Base-by-base conservation (phyloP, 1,140 invertebrate species). In the Pararge aegeria region DNA sequence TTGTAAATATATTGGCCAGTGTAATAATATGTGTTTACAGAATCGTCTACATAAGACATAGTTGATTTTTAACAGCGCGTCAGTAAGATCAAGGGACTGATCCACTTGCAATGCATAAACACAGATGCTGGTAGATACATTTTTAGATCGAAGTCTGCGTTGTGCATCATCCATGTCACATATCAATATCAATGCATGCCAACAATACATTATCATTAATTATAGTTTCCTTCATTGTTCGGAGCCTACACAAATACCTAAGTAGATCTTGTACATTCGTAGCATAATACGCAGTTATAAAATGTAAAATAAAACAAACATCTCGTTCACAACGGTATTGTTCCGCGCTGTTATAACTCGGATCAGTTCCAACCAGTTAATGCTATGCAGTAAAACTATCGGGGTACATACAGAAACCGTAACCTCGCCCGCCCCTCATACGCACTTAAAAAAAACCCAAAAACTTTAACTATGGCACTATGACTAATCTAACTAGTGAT, bases 241-340 rank as follows among this genome's bases (percentile, higher is more conserved):
- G 16, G 6, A 42, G 38, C 38, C 38, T 42, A 42, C 38, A 42
- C 38, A 42, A 42, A 42, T 18, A n/a, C n/a, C n/a, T n/a, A 42
- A 42, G 38, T 42, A 42, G 38, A 40, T 40, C 37, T 42, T 18
- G 13, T 16, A 18, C 38, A 42, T 18, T 15, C 16, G 16, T 10
- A 15, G 15, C 18, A 5, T 5, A 18, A n/a, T 4, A 12, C 30
- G 27, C 5, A 34, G 12, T 7, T n/a, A 34, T 34, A 16, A 16
- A 42, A 15, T 42, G 15, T 15, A 16, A 16, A 18, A 16, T 18
- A 42, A 42, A 42, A 38, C 50, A 52, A 52, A 42, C 4, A 40
- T 18, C 12, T 38, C 37, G 52, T 27, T 24, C 52, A 54, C 52
- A 54, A 54, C 20, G 15, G 52, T 5, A 54, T 54, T 54, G 38